Evolutionary conservation across 2,797 vertebrate species (phyloP), one percentile per base, ranked within the genome.

Genomic region (Pseudochromis fuscus): DNA sequence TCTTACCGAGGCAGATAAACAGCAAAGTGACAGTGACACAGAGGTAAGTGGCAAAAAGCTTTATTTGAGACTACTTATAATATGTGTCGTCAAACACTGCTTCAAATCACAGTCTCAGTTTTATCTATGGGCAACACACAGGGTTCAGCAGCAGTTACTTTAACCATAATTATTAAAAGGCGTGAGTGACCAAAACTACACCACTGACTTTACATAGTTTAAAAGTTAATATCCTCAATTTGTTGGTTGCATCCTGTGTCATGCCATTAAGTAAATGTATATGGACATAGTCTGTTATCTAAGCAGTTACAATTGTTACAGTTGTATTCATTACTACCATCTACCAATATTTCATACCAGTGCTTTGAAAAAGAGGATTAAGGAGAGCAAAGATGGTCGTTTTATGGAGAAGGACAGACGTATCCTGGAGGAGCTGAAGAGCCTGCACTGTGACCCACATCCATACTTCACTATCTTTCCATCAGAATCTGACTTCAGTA

Each of bases 381-480:
- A 2, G 31, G 84, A 87, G 30, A 55, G 63, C n/a, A 89, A 79
- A 66, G 53, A 42, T 7, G n/a, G 44, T 0, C 38, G 25, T 7
- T 78, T 88, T 35, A 60, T 87, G 81, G 84, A 86, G 25, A 87
- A 74, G 45, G 84, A 88, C 50, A 86, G 31, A 37, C 78, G 87
- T 3, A 83, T 91, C 61, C 7, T 91, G 16, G 80, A 85, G 21
- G 90, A 91, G 55, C 53, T 91, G 21, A 89, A 77, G 60, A 83
- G 57, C 3, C 76, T 91, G 21, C 88, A 91, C 16, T 83, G 80
- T 51, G 62, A 86, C 24, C 90, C 88, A 38, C 90, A 90, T 69
- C 88, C 90, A 9, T 90, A 73, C 65, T 77, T 77, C 19, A 77
- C 2, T 1, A 72, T 91, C 52, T 75, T 83, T 50, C 87, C 90